Conservation (phyloP, 2,797 vertebrate species). For the Ctenopoma kingsleyae region DNA sequence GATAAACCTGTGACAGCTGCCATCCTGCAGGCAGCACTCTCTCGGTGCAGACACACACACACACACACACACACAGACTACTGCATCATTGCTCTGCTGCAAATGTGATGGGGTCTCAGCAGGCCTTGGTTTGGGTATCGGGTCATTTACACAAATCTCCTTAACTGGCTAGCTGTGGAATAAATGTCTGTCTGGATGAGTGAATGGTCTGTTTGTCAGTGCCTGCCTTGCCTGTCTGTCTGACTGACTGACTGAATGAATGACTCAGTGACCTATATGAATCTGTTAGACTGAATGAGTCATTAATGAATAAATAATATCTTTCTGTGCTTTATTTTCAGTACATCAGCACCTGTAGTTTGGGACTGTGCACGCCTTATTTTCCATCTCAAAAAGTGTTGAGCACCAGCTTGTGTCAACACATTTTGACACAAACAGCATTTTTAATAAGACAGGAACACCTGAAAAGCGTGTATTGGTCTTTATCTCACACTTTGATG, state of each 20-base stretch:
- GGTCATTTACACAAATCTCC: slow-evolving; percentile 70
- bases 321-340: slow-evolving; percentile 21
- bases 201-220: slow-evolving; percentile 46
- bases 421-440: slow-evolving; percentile 7
- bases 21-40: slow-evolving; percentile 59
- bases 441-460: slow-evolving; percentile 7
- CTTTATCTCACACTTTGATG: slow-evolving; percentile 35
- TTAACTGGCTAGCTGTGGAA: slow-evolving; percentile 55
- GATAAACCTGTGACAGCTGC: slow-evolving; percentile 76
- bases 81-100: slow-evolving; percentile 42
- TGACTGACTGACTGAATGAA: slow-evolving; percentile 13
- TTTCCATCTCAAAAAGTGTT: slow-evolving; percentile 4
- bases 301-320: slow-evolving; percentile 17
- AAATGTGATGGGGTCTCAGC: slow-evolving; percentile 62
- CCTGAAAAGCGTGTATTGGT: slow-evolving; percentile 18
- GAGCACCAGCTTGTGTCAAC: slow-evolving; percentile 2
- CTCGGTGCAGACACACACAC: slow-evolving; percentile 30
- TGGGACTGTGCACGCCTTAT: slow-evolving; percentile 26
- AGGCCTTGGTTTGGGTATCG: slow-evolving; percentile 52
- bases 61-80: slow-evolving; percentile 16
- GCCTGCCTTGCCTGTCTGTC: slow-evolving; percentile 26
- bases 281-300: slow-evolving; percentile 23
- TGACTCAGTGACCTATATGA: not conserved
- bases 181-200: slow-evolving; percentile 47
- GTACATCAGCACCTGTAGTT: slow-evolving; percentile 42